Base-by-base conservation (phyloP, 2,113 vertebrate species). In the Paraplagusia blochii region DNA sequence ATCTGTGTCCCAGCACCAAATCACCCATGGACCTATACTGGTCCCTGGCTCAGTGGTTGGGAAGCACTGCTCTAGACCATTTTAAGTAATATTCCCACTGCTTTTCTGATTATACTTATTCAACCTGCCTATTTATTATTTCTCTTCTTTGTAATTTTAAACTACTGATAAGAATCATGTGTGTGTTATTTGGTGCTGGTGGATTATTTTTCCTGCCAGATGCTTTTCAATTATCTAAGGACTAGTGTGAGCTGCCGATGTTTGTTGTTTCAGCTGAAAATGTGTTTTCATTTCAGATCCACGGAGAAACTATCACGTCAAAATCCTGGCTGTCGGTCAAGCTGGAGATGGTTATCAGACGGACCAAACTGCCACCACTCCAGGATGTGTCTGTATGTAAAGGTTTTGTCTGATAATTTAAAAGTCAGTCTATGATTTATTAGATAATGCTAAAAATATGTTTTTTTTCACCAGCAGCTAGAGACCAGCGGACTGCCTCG, bases 331-430 rank as follows among this genome's bases (percentile, higher is more conserved):
- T 18, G 92, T 93, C 69, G 92, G 90, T 76, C 87, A 40, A 51
- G 58, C 88, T 57, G 97, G 97, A 79, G 95, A 98, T 36, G 96
- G 97, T 34, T 97, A 97, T 70, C 94, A 98, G 81, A 93, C 94
- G 0, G 96, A 98, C 75, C 96, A 95, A 75, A 95, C 94, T 0
- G 86, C 94, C 73, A 97, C 92, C 64, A 98, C 96, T 1, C 94
- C 95, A 0, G 93, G 94, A 83, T 99, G 97, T 49, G 90, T 95
- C 60, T 95, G 97, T 99, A 90, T 94, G 97, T 93, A 29, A 5
- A 62, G 11, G 17, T 19, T 8, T 47, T 12, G 11, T 45, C 11
- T 38, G 19, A 39, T 46, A 18, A 13, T 7, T 49, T 55, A 0
- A 29, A 16, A 17, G 34, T 43, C 19, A 45, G 54, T 0, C 1